Evolutionary conservation across 1,140 invertebrate genomes (phyloP), one percentile per base, ranked within the genome.

Genomic region (Steinernema khuongi): DNA sequence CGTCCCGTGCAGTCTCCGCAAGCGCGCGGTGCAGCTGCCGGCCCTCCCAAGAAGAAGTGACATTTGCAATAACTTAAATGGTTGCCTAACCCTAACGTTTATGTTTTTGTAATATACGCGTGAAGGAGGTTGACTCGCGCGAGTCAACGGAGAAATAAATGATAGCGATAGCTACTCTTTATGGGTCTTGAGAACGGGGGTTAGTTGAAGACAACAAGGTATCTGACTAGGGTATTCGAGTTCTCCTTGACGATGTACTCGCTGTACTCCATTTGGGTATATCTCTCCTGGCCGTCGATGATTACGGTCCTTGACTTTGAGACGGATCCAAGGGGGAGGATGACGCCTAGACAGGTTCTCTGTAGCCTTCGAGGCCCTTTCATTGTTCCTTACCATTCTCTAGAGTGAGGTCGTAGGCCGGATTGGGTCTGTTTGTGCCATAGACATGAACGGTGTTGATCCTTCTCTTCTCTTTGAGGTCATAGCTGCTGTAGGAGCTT

Each of bases 1-100:
- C 85, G 89, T 74, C 89, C 89, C 11, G 74, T 80, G 1, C 77
- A 81, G 33, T 77, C 77, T 30, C 70, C 83, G 19, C 67, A 66
- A 28, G 70, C 71, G 36, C 74, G 78, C 17, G 74, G 60, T 30
- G 74, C 50, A 43, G 73, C 76, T 31, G 72, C 77, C 18, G 72
- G 70, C 11, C 41, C 71, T 18, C 60, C 70, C 19, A 83, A 82
- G 68, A 83, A 83, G 71, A 81, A 85, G 72, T 85, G 74, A 82
- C 69, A 1, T 17, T n/a, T 4, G 22, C 2, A 17, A 14, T 14
- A 60, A 14, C 26, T 60, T 14, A 60, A 60, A 17, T 60, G 50
- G 50, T 60, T 60, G 19, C 19, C 11, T 60, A 60, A 60, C 50
- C 50, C 50, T 60, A 60, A 17, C 50, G n/a, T 60, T 60, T 60